Conservation (phyloP, 2,888 invertebrate species). For the Drosophila atripex region DNA sequence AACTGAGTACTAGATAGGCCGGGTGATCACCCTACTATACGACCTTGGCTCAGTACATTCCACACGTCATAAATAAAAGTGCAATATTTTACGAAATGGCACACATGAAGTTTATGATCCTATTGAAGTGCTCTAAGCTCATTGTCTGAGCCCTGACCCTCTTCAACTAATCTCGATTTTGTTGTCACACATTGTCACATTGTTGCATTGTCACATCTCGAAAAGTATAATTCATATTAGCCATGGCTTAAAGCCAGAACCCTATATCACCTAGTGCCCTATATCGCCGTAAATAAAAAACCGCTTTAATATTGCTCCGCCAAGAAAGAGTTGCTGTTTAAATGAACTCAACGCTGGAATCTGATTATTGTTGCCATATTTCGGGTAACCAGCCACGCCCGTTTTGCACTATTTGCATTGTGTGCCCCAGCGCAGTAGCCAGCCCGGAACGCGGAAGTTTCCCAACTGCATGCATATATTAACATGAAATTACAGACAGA, state of each 20-base stretch:
- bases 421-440: constrained; percentile 15
- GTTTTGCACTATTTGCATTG: constrained; percentile 48
- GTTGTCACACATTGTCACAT: neutral
- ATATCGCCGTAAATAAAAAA: neutral
- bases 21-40: neutral
- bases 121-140: neutral
- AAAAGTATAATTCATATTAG: neutral
- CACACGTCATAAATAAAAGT: neutral
- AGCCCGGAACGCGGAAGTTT: constrained; percentile 4
- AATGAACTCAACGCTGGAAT: constrained; percentile 54
- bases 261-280: constrained; percentile 3
- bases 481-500: constrained; percentile 64
- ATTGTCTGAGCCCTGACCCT: neutral
- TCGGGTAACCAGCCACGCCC: constrained; percentile 34
- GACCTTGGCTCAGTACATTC: neutral
- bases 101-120: neutral
- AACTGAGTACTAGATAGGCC: neutral
- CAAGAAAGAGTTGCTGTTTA: constrained; percentile 31
- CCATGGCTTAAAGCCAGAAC: constrained; percentile 9
- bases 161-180: neutral
- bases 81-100: neutral
- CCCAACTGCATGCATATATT: constrained; percentile 66
- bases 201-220: neutral
- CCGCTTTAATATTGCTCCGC: constrained; percentile 7
- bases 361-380: constrained; percentile 60